Evolutionary conservation across 2,797 vertebrate species (phyloP), one percentile per base, ranked within the genome.

Genomic region (Pangasius mekongensis): DNA sequence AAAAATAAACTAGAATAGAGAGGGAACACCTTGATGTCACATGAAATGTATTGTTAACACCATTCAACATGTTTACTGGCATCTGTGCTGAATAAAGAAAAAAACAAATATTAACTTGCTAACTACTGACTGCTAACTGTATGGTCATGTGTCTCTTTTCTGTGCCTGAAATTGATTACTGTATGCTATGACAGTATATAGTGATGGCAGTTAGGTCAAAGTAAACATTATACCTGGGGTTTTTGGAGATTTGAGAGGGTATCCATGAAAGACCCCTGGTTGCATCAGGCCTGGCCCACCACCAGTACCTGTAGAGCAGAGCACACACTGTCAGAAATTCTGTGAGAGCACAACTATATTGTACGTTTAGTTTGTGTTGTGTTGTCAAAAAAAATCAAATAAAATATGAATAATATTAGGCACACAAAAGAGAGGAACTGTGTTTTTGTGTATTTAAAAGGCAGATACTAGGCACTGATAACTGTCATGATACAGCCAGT

Each of bases 191-290:
- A 60, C 56, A 30, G 7, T 62, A 62, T 64, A 83, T 47, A 5
- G 9, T 47, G 60, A 66, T n/a, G 39, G 58, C 14, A 85, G 18
- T 74, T 13, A 82, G 52, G 64, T 82, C 13, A 69, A 85, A 71
- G 39, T 30, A 84, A 56, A 39, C 2, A 27, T 88, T 93, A 94
- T 94, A 97, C 98, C 98, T 96, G 97, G 97, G 20, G 94, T 89
- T 95, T 98, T 98, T 89, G 98, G 98, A 78, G 98, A 95, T 96
- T 98, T 99, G 78, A 99, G 98, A 58, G 98, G 98, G 93, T 99
- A 99, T 89, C 98, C 98, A 85, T 98, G 96, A 88, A 99, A 98
- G 52, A 99, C 97, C 86, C 98, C 98, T 0, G 97, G 97, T 93
- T 98, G 96, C 93, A 96, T 83, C 52, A 86, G 82, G 27, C 91